These are phyloP conservation scores for Agrotis exclamationis DNA, from an alignment of 2,888 invertebrate species.

Conservation along the genomic window DNA sequence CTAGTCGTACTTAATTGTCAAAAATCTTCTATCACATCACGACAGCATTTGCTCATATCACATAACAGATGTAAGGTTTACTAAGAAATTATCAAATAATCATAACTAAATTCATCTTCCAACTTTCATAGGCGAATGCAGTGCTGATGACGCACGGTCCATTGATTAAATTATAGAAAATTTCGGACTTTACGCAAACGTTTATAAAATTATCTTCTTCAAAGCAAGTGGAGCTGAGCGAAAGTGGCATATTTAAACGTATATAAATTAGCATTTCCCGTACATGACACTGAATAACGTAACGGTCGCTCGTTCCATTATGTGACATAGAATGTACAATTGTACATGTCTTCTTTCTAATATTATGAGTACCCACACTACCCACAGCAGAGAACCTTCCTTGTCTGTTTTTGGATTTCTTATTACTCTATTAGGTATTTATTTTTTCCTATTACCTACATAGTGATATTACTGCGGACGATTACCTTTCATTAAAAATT, in stretches of 20 bases:
- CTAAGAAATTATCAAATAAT: conserved; percentile 44
- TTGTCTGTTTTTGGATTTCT: background rate
- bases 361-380: conserved; percentile 26
- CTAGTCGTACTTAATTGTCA: no score
- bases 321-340: conserved; percentile 58
- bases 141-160: conserved; percentile 42
- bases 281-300: conserved; percentile 69
- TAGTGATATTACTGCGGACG: no score
- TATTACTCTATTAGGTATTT: background rate
- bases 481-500: no score
- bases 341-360: conserved; percentile 58
- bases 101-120: conserved; percentile 27
- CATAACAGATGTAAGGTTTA: conserved; percentile 14
- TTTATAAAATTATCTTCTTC: conserved; percentile 18
- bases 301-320: conserved; percentile 71
- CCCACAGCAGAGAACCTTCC: conserved; percentile 46
- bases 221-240: conserved; percentile 44
- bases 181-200: conserved; percentile 41
- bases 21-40: background rate
- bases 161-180: conserved; percentile 33
- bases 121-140: conserved; percentile 56
- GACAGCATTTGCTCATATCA: background rate
- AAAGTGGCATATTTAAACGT: conserved; percentile 70
- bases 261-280: conserved; percentile 71
- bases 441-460: conserved; percentile 4